Percentiles rank a stretch among this genome's conserved stretches.
Evolutionary conservation across 2,797 vertebrate genomes (phyloP).

Genomic region (Rhadinocentrus ornatus): DNA sequence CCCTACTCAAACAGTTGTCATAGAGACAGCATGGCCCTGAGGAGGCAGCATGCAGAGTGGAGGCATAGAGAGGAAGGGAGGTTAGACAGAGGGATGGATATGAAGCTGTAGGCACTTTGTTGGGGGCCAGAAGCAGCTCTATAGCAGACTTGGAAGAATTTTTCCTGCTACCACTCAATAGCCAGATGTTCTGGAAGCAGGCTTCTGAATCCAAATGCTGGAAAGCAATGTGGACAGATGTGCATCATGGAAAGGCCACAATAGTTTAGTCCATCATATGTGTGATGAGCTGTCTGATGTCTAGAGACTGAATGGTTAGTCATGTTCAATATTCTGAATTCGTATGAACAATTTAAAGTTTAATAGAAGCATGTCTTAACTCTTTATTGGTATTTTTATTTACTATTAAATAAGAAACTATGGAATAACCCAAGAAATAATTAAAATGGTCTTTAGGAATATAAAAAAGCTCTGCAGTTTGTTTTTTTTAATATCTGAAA

Average conservation of each 20-base stretch:
- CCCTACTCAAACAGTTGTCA: constrained; percentile 95
- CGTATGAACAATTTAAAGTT: constrained; percentile 5
- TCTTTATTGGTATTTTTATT: not conserved
- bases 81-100: constrained; percentile 54
- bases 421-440: not conserved
- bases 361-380: constrained; percentile 2
- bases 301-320: constrained; percentile 26
- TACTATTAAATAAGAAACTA: not conserved
- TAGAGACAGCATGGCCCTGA: constrained; percentile 88
- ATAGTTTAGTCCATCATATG: constrained; percentile 42
- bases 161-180: constrained; percentile 37
- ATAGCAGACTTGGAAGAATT: constrained; percentile 34
- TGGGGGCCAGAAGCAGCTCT: constrained; percentile 55
- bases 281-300: constrained; percentile 18
- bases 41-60: constrained; percentile 78
- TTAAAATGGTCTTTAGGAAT: too few relatives aligned
- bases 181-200: constrained; percentile 69
- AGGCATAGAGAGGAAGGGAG: constrained; percentile 48
- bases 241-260: constrained; percentile 54
- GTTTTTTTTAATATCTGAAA: too few relatives aligned
- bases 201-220: constrained; percentile 45
- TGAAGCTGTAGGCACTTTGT: constrained; percentile 44
- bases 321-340: constrained; percentile 20
- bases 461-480: too few relatives aligned
- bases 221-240: constrained; percentile 49